A percentile compares a stretch with the other conserved stretches of the same genome.
Conservation (phyloP, 2,113 vertebrate species). For the Plotosus lineatus region DNA sequence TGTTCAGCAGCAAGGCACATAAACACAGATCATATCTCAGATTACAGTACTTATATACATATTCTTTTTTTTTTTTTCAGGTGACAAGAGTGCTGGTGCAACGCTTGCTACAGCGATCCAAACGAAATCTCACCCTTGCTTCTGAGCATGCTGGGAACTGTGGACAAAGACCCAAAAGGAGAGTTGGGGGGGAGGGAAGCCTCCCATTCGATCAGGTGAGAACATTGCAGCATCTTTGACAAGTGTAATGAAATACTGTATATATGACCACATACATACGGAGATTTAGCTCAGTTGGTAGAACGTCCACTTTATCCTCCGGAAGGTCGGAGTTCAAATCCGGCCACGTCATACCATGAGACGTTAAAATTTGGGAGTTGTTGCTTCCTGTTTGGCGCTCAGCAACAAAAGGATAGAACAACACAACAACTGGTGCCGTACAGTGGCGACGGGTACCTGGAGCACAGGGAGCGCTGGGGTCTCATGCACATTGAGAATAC, state of each 20-base stretch:
- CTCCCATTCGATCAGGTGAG: conserved; percentile 72
- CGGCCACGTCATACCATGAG: too few relatives aligned
- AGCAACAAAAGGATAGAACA: too few relatives aligned
- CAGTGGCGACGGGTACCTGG: too few relatives aligned
- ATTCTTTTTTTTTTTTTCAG: conserved; percentile 60
- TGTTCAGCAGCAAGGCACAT: not conserved
- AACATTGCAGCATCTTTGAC: not conserved
- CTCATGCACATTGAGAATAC: too few relatives aligned
- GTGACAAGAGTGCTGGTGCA: conserved; percentile 84
- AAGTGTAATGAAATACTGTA: not conserved
- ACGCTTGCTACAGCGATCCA: conserved; percentile 90
- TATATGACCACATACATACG: too few relatives aligned
- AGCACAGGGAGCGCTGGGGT: too few relatives aligned
- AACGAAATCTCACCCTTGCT: conserved; percentile 72
- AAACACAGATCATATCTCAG: not conserved
- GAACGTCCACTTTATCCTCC: too few relatives aligned
- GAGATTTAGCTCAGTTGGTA: too few relatives aligned
- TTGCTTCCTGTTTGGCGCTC: too few relatives aligned
- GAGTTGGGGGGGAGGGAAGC: conserved; percentile 59
- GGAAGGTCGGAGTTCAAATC: too few relatives aligned
- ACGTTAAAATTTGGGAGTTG: too few relatives aligned
- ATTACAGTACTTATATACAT: not conserved
- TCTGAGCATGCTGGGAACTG: conserved; percentile 70
- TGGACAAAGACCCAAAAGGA: conserved; percentile 76
- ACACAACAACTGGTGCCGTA: too few relatives aligned